These are phyloP conservation scores for Lytechinus variegatus DNA, from an alignment of 35 echinoderm and acorn worm genomes.

Conservation along the genomic window DNA sequence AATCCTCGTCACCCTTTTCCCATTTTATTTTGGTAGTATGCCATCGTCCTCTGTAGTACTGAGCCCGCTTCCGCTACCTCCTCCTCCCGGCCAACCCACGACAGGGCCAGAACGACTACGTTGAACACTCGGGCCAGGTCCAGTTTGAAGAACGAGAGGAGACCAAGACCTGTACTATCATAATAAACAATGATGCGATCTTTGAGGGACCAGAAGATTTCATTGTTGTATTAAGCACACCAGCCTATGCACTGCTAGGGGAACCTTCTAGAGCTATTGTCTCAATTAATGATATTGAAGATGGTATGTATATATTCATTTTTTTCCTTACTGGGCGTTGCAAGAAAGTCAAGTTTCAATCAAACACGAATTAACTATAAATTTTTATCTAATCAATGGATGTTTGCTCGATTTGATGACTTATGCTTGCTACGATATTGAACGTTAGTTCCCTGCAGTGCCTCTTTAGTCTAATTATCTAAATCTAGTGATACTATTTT, in stretches of 20 bases:
- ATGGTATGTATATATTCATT: slow-evolving; percentile 64
- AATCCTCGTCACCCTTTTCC: background rate
- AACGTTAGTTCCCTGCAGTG: no score
- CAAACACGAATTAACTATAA: no score
- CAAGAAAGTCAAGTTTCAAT: no score
- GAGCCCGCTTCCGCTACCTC: slow-evolving; percentile 69
- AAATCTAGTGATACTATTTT: no score
- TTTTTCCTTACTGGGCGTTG: no score
- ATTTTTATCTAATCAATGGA: no score
- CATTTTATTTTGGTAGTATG: slow-evolving; percentile 66
- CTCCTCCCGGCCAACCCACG: slow-evolving; percentile 27
- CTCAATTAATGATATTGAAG: slow-evolving; percentile 86
- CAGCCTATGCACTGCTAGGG: slow-evolving; percentile 90
- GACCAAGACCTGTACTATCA: slow-evolving; percentile 83
- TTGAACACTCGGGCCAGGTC: slow-evolving; percentile 90
- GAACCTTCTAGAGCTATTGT: slow-evolving; percentile 76
- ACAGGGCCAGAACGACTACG: slow-evolving; percentile 85
- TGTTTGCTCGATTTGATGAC: no score
- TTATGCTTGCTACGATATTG: no score
- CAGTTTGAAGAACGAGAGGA: slow-evolving; percentile 99
- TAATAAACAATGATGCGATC: slow-evolving; percentile 85
- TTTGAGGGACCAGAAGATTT: slow-evolving; percentile 92
- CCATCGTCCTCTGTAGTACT: slow-evolving; percentile 93
- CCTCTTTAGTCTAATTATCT: no score
- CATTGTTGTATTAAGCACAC: slow-evolving; percentile 88